Evolutionary conservation across 2,113 vertebrate genomes (phyloP).

Genomic region (Saguinus midas): DNA sequence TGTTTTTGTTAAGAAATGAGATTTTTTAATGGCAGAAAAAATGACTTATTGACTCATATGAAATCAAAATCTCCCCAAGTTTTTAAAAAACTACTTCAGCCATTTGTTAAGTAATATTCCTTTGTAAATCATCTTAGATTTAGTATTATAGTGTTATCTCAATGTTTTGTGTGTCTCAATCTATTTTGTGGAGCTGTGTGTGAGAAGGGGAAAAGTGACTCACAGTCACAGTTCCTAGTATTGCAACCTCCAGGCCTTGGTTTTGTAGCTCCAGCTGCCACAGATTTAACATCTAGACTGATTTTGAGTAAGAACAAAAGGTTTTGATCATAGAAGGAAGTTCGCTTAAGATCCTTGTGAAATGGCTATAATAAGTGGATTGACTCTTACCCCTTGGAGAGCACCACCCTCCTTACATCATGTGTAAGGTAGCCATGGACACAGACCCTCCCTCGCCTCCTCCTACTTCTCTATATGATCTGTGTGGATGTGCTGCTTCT

Average conservation of each 20-base stretch:
- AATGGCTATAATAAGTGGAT: slow-evolving; percentile 77
- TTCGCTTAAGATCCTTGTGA: slow-evolving; percentile 84
- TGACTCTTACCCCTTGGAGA: slow-evolving; percentile 76
- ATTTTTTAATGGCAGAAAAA: slow-evolving; percentile 73
- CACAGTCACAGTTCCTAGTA: slow-evolving; percentile 78
- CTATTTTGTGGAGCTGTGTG: slow-evolving; percentile 81
- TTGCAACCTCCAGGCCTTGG: slow-evolving; percentile 79
- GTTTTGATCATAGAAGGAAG: slow-evolving; percentile 75
- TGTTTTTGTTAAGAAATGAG: slow-evolving; percentile 83
- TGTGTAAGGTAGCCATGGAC: slow-evolving; percentile 73
- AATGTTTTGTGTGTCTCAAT: slow-evolving; percentile 77
- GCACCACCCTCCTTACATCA: slow-evolving; percentile 17
- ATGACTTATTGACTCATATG: slow-evolving; percentile 80
- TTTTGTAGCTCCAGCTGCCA: slow-evolving; percentile 61
- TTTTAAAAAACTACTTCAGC: slow-evolving; percentile 73
- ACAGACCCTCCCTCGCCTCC: slow-evolving; percentile 62
- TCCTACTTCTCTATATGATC: not conserved
- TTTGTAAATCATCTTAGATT: slow-evolving; percentile 84
- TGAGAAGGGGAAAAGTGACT: slow-evolving; percentile 80
- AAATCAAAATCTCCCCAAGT: slow-evolving; percentile 79
- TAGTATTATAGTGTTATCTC: slow-evolving; percentile 83
- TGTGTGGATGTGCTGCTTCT: not conserved
- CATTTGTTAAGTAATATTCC: slow-evolving; percentile 79
- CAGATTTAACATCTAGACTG: slow-evolving; percentile 66
- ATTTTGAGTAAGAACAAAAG: slow-evolving; percentile 73